Conservation (phyloP, 35 echinoderm and acorn worm genomes). For the Amphiura filiformis region DNA sequence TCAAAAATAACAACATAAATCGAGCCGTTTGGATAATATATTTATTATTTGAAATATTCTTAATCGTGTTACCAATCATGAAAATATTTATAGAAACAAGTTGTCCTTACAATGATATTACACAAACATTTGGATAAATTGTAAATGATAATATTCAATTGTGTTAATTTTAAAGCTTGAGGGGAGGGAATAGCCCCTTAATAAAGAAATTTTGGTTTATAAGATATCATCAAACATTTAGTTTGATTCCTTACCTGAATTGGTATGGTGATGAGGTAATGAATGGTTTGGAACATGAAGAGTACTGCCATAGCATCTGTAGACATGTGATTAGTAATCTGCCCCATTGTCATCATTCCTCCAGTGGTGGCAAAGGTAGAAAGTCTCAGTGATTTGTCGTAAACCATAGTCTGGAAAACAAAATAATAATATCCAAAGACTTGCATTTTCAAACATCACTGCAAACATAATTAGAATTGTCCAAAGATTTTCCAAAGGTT, state of each 20-base stretch:
- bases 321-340: slow-evolving; percentile 81
- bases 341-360: slow-evolving; percentile 64
- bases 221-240: too few relatives aligned
- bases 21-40: not conserved
- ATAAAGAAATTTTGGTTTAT: not conserved
- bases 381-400: slow-evolving; percentile 60
- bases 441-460: not conserved
- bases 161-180: not conserved
- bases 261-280: slow-evolving; percentile 52
- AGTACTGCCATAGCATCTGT: slow-evolving; percentile 56
- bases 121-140: too few relatives aligned
- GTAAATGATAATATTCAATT: not conserved
- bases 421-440: too few relatives aligned
- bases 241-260: slow-evolving; percentile 56
- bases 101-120: too few relatives aligned
- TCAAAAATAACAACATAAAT: not conserved
- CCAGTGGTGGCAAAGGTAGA: slow-evolving; percentile 63
- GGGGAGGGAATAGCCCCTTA: not conserved
- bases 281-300: slow-evolving; percentile 58
- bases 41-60: too few relatives aligned
- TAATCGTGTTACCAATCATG: too few relatives aligned
- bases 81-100: not conserved
- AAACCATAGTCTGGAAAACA: slow-evolving; percentile 58
- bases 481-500: not conserved
- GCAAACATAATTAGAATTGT: not conserved